phyloP scores from a whole-genome alignment of 2,797 vertebrate genomes.

The Diplodus sargus region DNA sequence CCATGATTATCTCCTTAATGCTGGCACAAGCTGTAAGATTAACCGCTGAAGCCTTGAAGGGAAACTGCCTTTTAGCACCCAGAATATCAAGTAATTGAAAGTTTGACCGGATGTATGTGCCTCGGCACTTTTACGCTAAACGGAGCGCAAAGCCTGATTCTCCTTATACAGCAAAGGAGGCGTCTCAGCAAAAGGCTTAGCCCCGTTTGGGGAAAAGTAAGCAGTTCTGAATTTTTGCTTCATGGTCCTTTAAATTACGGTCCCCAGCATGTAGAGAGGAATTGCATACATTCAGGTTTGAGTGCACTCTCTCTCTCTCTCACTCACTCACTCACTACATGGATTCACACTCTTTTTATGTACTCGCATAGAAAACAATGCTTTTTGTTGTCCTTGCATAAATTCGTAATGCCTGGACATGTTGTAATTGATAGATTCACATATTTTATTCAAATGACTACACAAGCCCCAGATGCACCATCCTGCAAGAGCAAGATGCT shows the following conservation, averaged over 20 bases:
- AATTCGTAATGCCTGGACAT: constrained; percentile 4
- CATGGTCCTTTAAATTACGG: constrained; percentile 51
- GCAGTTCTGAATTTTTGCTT: constrained; percentile 67
- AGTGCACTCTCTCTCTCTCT: background rate
- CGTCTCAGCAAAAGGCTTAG: constrained; percentile 68
- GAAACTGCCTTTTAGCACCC: constrained; percentile 75
- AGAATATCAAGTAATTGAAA: constrained; percentile 80
- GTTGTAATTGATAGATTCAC: background rate
- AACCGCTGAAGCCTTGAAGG: constrained; percentile 62
- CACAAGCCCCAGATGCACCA: no score
- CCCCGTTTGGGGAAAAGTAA: constrained; percentile 57
- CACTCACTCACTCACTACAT: background rate
- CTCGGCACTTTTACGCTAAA: constrained; percentile 77
- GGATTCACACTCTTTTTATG: constrained; percentile 8
- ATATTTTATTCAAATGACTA: background rate
- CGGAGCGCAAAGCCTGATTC: constrained; percentile 64
- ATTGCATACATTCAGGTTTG: constrained; percentile 8
- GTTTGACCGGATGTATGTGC: constrained; percentile 70
- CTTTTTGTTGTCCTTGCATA: constrained; percentile 4
- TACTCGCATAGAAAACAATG: background rate
- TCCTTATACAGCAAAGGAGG: constrained; percentile 71
- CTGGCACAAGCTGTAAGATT: constrained; percentile 74
- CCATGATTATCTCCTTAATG: constrained; percentile 75
- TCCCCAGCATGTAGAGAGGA: constrained; percentile 21
- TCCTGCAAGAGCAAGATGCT: no score